Evolutionary conservation across 2,113 vertebrate genomes (phyloP).

Genomic region (Varanus salvator): DNA sequence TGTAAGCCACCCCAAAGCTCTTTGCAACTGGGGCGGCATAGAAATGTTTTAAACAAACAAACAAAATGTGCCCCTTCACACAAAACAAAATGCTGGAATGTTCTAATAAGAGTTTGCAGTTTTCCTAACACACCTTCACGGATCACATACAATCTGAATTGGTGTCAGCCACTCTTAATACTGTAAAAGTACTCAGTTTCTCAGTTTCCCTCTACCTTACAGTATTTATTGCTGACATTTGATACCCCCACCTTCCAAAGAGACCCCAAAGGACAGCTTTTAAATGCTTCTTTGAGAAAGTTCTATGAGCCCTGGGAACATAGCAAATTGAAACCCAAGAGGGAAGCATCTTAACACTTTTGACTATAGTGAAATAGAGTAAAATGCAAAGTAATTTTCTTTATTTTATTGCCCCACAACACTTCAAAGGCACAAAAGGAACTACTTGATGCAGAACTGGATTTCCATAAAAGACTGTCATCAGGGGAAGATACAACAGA

Average conservation of each 20-base stretch:
- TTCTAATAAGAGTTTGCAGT: not conserved
- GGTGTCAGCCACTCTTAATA: not conserved
- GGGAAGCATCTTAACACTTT: not conserved
- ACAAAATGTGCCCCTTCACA: no score
- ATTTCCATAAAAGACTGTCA: slow-evolving; percentile 93
- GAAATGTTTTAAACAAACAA: no score
- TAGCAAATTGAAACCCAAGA: not conserved
- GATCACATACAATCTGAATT: not conserved
- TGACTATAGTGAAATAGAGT: not conserved
- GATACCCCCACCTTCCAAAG: not conserved
- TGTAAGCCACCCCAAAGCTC: no score
- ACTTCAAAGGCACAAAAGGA: slow-evolving; percentile 92
- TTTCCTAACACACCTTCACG: not conserved
- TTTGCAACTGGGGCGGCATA: no score
- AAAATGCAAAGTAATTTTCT: not conserved
- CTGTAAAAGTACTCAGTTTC: not conserved
- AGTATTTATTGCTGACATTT: not conserved
- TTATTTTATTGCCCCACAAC: not conserved
- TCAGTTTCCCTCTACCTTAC: not conserved
- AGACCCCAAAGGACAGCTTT: not conserved
- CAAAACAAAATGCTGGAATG: not conserved
- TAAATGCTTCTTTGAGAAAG: not conserved
- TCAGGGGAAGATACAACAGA: slow-evolving; percentile 98
- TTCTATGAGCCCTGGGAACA: not conserved
- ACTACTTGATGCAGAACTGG: slow-evolving; percentile 92